Percentiles rank a stretch among this genome's conserved stretches.
Evolutionary conservation across 2,797 vertebrate species (phyloP).

Genomic region (Carapus acus): DNA sequence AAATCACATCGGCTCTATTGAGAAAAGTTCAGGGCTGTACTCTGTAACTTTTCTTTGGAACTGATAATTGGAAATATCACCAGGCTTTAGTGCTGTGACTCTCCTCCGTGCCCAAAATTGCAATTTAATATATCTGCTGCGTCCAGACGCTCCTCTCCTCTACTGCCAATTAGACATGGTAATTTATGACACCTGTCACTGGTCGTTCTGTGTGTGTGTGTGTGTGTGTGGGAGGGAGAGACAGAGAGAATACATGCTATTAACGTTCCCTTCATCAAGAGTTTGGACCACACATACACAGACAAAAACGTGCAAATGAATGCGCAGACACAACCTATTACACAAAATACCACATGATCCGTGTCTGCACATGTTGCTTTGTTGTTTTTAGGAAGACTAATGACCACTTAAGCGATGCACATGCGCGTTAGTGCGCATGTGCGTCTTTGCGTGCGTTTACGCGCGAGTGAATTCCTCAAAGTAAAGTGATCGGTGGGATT

Average conservation of each 20-base stretch:
- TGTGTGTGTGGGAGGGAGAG: background rate
- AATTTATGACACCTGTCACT: conserved; percentile 35
- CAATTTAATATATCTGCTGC: background rate
- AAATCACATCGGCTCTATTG: no score
- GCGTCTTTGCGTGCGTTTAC: conserved; percentile 3
- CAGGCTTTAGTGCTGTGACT: conserved; percentile 44
- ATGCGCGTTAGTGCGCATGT: conserved; percentile 5
- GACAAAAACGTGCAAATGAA: background rate
- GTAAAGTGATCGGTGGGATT: background rate
- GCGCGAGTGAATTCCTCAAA: background rate
- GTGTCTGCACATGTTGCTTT: no score
- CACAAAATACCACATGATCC: no score
- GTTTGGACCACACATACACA: conserved; percentile 5
- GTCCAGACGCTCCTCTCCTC: conserved; percentile 11
- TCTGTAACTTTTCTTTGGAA: conserved; percentile 21
- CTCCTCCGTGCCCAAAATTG: conserved; percentile 31
- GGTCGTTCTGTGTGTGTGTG: conserved; percentile 19
- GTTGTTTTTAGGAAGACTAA: no score
- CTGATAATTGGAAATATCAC: conserved; percentile 45
- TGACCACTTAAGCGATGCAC: no score
- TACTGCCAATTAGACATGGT: conserved; percentile 33
- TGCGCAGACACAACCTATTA: no score
- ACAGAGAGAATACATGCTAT: no score
- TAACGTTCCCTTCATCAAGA: no score
- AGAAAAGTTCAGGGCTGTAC: no score